phyloP scores from a whole-genome alignment of 2,113 vertebrate genomes.

The Myodes glareolus region DNA sequence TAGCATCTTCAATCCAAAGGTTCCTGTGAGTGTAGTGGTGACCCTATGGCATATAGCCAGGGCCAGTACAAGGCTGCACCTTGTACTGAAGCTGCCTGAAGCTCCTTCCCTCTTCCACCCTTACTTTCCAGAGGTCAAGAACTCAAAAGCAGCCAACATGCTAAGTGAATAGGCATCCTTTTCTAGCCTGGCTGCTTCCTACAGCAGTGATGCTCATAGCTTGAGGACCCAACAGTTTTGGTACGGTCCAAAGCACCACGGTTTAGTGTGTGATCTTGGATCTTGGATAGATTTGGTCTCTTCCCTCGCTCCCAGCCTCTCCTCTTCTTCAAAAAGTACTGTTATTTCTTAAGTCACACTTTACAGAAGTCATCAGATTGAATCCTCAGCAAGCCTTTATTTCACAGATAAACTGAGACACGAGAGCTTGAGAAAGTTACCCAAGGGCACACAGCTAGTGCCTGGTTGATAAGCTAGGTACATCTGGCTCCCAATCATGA shows the following conservation, averaged over 20 bases:
- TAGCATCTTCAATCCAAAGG: neutral
- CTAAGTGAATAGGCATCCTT: neutral
- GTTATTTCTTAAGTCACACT: neutral
- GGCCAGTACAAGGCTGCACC: neutral
- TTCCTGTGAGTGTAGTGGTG: neutral
- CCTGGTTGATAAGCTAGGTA: neutral
- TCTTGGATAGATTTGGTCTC: neutral
- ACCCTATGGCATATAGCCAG: neutral
- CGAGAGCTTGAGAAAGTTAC: neutral
- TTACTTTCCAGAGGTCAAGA: neutral
- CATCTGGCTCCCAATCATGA: neutral
- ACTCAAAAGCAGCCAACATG: neutral
- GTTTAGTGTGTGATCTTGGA: too few species aligned
- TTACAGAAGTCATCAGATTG: neutral
- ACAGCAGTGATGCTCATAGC: neutral
- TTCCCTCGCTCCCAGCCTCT: neutral
- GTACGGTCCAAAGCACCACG: neutral
- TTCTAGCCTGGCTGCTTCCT: neutral
- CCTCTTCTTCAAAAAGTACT: neutral
- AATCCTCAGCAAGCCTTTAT: neutral
- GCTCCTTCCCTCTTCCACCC: neutral
- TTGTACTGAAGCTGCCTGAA: neutral
- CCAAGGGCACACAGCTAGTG: neutral
- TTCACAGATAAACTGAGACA: neutral
- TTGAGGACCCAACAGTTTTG: too few species aligned